A percentile compares a stretch with the other conserved stretches of the same genome.
These are phyloP conservation scores for Branchellion lobata DNA, from an alignment of 2,888 invertebrate genomes.

Conservation along the genomic window DNA sequence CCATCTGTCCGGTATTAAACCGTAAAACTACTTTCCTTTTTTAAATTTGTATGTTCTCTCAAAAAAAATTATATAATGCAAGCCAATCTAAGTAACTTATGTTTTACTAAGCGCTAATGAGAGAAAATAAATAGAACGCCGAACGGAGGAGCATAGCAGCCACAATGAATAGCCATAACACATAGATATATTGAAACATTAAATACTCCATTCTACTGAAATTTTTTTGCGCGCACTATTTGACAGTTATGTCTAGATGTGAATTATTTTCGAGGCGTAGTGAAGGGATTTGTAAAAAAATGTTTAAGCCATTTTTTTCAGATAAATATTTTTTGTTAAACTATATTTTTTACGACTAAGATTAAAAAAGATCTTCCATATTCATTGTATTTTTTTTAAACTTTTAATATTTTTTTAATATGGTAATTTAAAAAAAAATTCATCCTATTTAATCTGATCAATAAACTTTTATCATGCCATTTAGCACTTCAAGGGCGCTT, in stretches of 20 bases:
- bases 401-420: too few relatives aligned
- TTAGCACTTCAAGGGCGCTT: too few relatives aligned
- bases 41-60: not conserved
- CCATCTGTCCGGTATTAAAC: conserved; percentile 40
- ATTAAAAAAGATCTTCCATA: too few relatives aligned
- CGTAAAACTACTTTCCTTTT: conserved; percentile 21
- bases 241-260: conserved; percentile 20
- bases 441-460: too few relatives aligned
- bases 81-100: not conserved
- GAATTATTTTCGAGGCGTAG: too few relatives aligned
- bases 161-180: conserved; percentile 40
- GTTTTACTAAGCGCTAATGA: not conserved
- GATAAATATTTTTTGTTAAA: too few relatives aligned
- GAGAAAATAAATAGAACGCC: conserved; percentile 12
- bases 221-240: conserved; percentile 32
- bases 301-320: too few relatives aligned
- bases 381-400: too few relatives aligned
- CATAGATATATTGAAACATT: conserved; percentile 2
- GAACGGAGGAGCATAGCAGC: conserved; percentile 20
- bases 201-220: conserved; percentile 26
- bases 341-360: too few relatives aligned
- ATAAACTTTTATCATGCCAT: too few relatives aligned
- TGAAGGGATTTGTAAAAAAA: too few relatives aligned
- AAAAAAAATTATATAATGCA: not conserved
- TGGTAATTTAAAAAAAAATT: too few relatives aligned